Percentiles rank a stretch among this genome's conserved stretches.
Conservation (phyloP, 2,888 invertebrate genomes). For the Pherbina coryleti region DNA sequence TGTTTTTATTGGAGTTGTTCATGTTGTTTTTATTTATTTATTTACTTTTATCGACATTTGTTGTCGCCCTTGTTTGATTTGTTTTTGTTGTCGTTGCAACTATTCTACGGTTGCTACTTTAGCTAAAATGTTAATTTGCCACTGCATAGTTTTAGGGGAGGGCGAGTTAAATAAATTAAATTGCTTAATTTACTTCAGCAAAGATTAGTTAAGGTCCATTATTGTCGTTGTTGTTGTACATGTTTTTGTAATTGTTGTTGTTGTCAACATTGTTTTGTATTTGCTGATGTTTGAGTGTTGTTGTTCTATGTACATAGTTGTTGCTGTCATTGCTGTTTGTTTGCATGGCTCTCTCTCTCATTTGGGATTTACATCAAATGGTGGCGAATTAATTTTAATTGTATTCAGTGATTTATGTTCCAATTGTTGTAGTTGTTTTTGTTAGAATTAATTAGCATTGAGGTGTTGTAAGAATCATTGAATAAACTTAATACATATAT, state of each 20-base stretch:
- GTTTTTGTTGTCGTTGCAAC: constrained; percentile 23
- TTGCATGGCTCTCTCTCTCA: not conserved
- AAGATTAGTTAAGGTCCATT: not conserved
- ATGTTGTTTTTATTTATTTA: not conserved
- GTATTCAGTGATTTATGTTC: not conserved
- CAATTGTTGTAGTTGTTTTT: too few species aligned
- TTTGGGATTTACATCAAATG: not conserved
- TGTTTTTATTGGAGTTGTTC: constrained; percentile 15
- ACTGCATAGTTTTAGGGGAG: constrained; percentile 20
- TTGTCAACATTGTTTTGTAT: not conserved
- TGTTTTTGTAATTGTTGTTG: not conserved
- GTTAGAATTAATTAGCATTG: too few species aligned
- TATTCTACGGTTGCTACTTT: constrained; percentile 4
- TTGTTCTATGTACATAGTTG: too few species aligned
- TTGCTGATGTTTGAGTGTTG: not conserved
- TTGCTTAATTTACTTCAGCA: constrained; percentile 1
- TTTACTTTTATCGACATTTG: not conserved
- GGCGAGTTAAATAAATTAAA: constrained; percentile 20
- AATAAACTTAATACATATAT: too few species aligned
- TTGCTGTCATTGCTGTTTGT: not conserved
- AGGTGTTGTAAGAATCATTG: too few species aligned
- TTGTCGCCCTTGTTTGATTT: constrained; percentile 17
- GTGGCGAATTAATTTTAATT: not conserved
- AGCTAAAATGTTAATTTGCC: constrained; percentile 10
- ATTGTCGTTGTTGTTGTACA: not conserved